These are phyloP conservation scores for Telenomus remus DNA, from an alignment of 1,140 invertebrate genomes.

Conservation along the genomic window DNA sequence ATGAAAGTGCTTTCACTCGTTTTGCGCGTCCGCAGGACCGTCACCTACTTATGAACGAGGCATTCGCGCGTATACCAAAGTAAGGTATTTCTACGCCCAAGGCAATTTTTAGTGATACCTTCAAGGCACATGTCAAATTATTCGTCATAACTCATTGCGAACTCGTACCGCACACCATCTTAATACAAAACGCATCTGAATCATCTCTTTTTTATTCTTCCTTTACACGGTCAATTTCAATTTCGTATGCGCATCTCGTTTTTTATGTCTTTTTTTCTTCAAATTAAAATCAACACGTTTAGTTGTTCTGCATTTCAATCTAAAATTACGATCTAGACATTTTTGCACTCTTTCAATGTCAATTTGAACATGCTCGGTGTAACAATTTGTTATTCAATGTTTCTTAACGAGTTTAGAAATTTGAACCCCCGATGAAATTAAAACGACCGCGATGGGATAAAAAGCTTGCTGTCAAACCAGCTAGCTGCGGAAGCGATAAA, in stretches of 20 bases:
- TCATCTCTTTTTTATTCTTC: slow-evolving; percentile 2
- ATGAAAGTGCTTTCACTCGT: slow-evolving; percentile 58
- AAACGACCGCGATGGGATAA: no score
- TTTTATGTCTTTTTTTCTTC: slow-evolving; percentile 10
- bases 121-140: slow-evolving; percentile 34
- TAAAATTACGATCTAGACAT: no score
- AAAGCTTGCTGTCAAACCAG: no score
- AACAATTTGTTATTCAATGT: no score
- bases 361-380: no score
- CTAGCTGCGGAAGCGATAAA: no score
- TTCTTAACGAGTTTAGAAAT: no score
- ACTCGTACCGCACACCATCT: slow-evolving; percentile 11
- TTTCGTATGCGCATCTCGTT: slow-evolving; percentile 24
- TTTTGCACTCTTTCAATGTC: no score
- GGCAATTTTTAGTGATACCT: slow-evolving; percentile 39
- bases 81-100: slow-evolving; percentile 51
- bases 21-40: slow-evolving; percentile 48
- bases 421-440: no score
- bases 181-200: slow-evolving; percentile 16
- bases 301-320: no score
- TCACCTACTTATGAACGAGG: slow-evolving; percentile 54
- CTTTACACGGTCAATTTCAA: slow-evolving; percentile 12
- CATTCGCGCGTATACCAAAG: slow-evolving; percentile 40
- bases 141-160: slow-evolving; percentile 37
- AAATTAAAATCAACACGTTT: slow-evolving; percentile 28